Evolutionary conservation across 2,113 vertebrate species (phyloP), one percentile per base, ranked within the genome.

Genomic region (Epinephelus cyanopodus): DNA sequence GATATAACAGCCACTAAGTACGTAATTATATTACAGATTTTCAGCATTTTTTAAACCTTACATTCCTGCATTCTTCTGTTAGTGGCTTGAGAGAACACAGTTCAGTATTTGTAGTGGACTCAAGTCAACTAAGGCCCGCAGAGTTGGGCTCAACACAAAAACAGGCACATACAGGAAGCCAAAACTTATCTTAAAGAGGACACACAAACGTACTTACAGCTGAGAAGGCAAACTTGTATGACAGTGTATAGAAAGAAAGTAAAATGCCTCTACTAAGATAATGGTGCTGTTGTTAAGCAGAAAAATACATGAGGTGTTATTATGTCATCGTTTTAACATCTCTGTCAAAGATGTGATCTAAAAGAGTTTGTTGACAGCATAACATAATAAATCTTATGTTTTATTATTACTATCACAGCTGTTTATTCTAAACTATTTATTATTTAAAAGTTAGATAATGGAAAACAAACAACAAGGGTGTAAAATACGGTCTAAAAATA

Each of bases 11-110:
- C 47, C 65, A 42, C 75, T 82, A 83, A 92, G 56, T 58, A 72
- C 81, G 77, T 90, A 69, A 87, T 81, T 78, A 77, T 27, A 79
- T 73, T 70, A 84, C 58, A 74, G 67, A 88, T 86, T 74, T 78
- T 64, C n/a, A 71, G 72, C 71, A 48, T 64, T 75, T 50, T 62
- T 33, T 52, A 5, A 56, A 56, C 29, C 47, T 58, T 42, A 69
- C 54, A 62, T 85, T 87, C 48, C 74, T 57, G 64, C 65, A 81
- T 70, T 84, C 27, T 67, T 66, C n/a, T 37, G 19, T 57, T 76
- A 54, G 70, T n/a, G 25, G 15, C 15, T 21, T 60, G 21, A 71
- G 39, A 82, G 56, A 64, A 58, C 45, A 74, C 2, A 78, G 76
- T 14, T 58, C 23, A 70, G 25, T 56, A 29, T 64, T 23, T 60